These are phyloP conservation scores for Macrotus californicus DNA, from an alignment of 2,113 vertebrate genomes.

Conservation along the genomic window DNA sequence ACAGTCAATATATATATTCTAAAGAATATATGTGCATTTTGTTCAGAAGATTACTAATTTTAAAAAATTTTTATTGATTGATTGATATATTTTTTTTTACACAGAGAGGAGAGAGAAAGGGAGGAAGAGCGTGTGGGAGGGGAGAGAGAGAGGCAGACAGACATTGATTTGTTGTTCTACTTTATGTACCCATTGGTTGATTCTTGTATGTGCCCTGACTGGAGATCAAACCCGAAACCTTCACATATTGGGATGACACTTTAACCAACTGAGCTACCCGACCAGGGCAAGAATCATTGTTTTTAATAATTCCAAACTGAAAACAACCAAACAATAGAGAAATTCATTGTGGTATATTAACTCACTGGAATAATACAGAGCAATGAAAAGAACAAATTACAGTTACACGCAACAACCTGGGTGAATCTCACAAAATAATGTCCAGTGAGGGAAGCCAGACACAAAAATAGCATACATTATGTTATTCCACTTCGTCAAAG, in stretches of 20 bases:
- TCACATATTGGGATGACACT: no score
- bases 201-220: no score
- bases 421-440: neutral
- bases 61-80: no score
- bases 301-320: constrained; percentile 1
- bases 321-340: neutral
- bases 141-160: no score
- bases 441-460: neutral
- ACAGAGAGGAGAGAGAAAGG: no score
- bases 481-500: neutral
- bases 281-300: neutral
- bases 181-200: no score
- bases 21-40: neutral
- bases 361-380: neutral
- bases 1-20: neutral
- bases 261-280: no score
- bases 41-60: neutral
- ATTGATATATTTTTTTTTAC: no score
- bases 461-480: neutral
- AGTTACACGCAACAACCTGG: neutral
- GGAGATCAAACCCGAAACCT: no score
- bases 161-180: no score
- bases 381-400: neutral
- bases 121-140: no score
- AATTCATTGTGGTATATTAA: neutral